Percentiles rank a stretch among this genome's conserved stretches.
phyloP scores from a whole-genome alignment of 2,888 invertebrate species.

The Tipula confusa region DNA sequence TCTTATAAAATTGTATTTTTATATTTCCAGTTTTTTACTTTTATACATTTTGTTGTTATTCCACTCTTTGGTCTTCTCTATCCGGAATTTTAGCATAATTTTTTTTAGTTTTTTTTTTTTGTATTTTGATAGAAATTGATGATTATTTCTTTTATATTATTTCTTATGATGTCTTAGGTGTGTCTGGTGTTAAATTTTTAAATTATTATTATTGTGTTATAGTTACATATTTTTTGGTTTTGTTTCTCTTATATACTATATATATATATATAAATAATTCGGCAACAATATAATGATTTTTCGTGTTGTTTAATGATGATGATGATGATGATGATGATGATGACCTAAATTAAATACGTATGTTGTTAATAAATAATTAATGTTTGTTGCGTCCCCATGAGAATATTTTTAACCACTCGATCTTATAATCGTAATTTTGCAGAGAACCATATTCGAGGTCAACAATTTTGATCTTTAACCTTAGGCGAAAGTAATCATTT shows the following conservation, averaged over 20 bases:
- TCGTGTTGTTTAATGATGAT: neutral
- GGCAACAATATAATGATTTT: neutral
- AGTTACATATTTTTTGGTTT: neutral
- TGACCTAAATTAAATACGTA: neutral
- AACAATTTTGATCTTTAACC: too few species aligned
- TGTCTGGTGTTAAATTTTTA: slow-evolving; percentile 20
- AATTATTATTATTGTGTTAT: slow-evolving; percentile 20
- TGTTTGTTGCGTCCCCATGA: neutral
- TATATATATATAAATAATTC: too few species aligned
- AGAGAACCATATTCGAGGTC: too few species aligned
- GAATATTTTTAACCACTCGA: neutral
- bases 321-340: neutral
- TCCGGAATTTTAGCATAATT: slow-evolving; percentile 14
- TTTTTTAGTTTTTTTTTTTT: too few species aligned
- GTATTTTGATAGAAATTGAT: slow-evolving; percentile 17
- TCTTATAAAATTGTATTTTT: neutral
- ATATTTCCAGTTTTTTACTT: neutral
- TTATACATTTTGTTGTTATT: neutral
- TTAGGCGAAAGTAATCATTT: too few species aligned
- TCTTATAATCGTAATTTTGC: neutral
- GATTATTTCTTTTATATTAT: neutral
- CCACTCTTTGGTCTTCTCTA: slow-evolving; percentile 20
- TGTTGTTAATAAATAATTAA: neutral
- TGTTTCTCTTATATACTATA: neutral
- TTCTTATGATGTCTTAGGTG: slow-evolving; percentile 20